Percentiles rank a stretch among this genome's conserved stretches.
Evolutionary conservation across 2,113 vertebrate species (phyloP).

Genomic region (Seriola aureovittata): DNA sequence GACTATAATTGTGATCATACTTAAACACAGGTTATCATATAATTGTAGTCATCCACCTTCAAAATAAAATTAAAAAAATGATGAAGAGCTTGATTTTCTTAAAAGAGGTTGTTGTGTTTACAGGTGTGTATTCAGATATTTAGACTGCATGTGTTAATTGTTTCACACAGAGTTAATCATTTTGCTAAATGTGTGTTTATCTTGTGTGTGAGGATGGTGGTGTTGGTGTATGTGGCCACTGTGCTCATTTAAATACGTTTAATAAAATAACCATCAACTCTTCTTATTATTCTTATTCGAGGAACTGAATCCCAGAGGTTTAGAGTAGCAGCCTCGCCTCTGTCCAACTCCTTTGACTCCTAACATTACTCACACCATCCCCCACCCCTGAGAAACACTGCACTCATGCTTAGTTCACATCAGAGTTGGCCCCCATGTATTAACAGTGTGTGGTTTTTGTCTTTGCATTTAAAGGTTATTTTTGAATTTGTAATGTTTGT

Average conservation of each 20-base stretch:
- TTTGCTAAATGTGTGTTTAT: not conserved
- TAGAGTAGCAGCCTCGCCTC: not conserved
- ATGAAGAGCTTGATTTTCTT: not conserved
- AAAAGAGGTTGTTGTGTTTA: not conserved
- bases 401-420: not conserved
- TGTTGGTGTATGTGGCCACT: not conserved
- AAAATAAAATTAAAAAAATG: not conserved
- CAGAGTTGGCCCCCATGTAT: not conserved
- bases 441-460: not conserved
- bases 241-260: too few relatives aligned
- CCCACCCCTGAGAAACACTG: not conserved
- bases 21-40: not conserved
- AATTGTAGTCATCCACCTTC: not conserved
- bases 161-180: not conserved
- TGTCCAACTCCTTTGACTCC: not conserved
- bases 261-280: not conserved
- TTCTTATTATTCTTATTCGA: not conserved
- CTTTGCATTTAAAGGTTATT: not conserved
- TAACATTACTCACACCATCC: slow-evolving; percentile 21
- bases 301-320: not conserved
- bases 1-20: too few relatives aligned
- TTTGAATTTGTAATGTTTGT: not conserved
- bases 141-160: not conserved
- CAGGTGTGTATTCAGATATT: not conserved
- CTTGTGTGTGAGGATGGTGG: not conserved